Percentiles rank a stretch among this genome's conserved stretches.
phyloP scores from a whole-genome alignment of 2,888 invertebrate genomes.

The Mythimna ferrago region DNA sequence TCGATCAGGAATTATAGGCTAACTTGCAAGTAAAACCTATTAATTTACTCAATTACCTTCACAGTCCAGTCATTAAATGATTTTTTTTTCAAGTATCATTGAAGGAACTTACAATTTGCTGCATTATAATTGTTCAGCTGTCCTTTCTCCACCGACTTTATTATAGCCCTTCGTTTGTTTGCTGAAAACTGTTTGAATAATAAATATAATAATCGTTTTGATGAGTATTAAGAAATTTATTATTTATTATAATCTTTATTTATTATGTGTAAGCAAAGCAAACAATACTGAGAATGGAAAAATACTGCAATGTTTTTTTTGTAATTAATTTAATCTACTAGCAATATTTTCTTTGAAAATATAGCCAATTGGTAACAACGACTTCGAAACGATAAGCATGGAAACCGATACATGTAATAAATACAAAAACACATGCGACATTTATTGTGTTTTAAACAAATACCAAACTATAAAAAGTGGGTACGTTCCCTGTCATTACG shows the following conservation, averaged over 20 bases:
- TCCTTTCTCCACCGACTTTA: conserved; percentile 43
- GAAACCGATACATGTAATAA: background rate
- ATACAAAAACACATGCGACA: conserved; percentile 27
- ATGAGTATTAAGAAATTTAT: conserved; percentile 4
- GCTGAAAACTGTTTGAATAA: conserved; percentile 22
- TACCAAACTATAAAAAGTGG: conserved; percentile 47
- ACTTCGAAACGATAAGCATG: background rate
- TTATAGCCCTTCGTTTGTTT: conserved; percentile 18
- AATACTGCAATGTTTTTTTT: background rate
- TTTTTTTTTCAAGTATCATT: conserved; percentile 31
- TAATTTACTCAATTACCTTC: conserved; percentile 48
- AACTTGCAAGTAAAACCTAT: conserved; percentile 30
- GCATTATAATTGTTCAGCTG: conserved; percentile 44
- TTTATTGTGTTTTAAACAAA: conserved; percentile 24
- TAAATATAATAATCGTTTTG: background rate
- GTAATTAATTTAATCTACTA: background rate
- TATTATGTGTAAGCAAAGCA: background rate
- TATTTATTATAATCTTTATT: too few species aligned
- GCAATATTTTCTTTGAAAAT: background rate
- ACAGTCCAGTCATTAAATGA: conserved; percentile 30
- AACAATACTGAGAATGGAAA: background rate
- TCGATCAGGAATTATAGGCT: conserved; percentile 40
- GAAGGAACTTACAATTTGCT: conserved; percentile 31
- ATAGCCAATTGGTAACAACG: background rate
- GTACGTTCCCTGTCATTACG: conserved; percentile 41